Evolutionary conservation across 2,113 vertebrate species (phyloP).

Genomic region (Tyto alba): DNA sequence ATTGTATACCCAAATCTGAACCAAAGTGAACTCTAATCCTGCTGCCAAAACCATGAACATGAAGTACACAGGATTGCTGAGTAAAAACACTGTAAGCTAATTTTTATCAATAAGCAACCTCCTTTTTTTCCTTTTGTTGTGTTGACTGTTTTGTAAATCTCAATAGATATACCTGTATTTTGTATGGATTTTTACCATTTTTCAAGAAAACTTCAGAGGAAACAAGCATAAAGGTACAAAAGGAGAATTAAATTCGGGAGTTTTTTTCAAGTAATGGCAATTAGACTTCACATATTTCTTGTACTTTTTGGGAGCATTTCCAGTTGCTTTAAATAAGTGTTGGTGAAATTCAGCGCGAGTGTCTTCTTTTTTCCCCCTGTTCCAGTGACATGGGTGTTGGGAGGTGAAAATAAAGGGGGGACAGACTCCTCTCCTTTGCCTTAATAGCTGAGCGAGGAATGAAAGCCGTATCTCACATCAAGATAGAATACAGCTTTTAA

Average conservation of each 20-base stretch:
- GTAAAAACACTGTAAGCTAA: not conserved
- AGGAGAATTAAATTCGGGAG: rapidly evolving
- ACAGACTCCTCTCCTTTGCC: not conserved
- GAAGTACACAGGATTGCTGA: not conserved
- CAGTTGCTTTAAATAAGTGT: not conserved
- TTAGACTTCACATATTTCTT: not conserved
- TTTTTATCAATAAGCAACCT: not conserved
- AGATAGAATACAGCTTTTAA: not conserved
- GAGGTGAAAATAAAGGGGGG: not conserved
- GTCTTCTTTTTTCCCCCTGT: not conserved
- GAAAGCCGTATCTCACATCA: not conserved
- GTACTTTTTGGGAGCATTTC: not conserved
- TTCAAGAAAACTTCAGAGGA: not conserved
- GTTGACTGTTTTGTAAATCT: not conserved
- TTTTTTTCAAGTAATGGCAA: not conserved
- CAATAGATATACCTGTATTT: rapidly evolving
- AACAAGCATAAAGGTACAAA: not conserved
- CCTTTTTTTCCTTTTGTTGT: not conserved
- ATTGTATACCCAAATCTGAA: not conserved
- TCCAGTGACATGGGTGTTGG: not conserved
- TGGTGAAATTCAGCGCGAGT: not conserved
- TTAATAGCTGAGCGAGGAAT: not conserved
- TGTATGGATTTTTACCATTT: not conserved
- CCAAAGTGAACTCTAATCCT: not conserved
- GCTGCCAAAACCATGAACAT: not conserved